Base-by-base conservation (phyloP, 2,888 invertebrate species). In the Marronus borbonicus region DNA sequence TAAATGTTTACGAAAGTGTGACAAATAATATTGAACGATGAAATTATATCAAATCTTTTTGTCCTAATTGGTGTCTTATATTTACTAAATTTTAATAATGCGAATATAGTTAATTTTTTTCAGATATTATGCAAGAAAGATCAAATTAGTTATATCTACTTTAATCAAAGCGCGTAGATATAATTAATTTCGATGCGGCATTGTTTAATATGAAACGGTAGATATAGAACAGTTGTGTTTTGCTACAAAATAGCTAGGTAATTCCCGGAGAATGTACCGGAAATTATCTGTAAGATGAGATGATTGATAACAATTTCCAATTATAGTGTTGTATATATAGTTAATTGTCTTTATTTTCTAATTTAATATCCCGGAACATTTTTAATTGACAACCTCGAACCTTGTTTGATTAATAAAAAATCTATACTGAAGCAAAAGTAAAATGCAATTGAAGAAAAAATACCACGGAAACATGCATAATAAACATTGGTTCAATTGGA, bases 261-360 rank as follows among this genome's bases (percentile, higher is more conserved):
- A 70, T 62, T 44, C 36, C 55, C 31, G 8, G 50, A 31, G 60
- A 74, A 28, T 49, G 36, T 44, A 17, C 68, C 68, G 66, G 80
- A 81, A 79, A 83, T 79, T 77, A 72, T 77, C 75, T 72, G 39
- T 20, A 44, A 50, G n/a, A n/a, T 28, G 55, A 55, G 76, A 77
- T 78, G 80, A 77, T 68, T 78, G 80, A 82, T 82, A 86, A 86
- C 86, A 86, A 86, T 87, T 87, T 86, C 87, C 86, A 86, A 87
- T 85, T 83, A 83, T 83, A 85, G 83, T 86, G 85, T 82, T 83
- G 82, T 83, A 85, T 83, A 86, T 85, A 84, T 84, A 83, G 81
- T 83, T 83, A 81, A 79, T 80, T 83, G 83, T 80, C 83, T 69
- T 78, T 66, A 31, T 78, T 68, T 78, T 78, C 52, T 76, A 78